These are phyloP conservation scores for Myocastor coypus DNA, from an alignment of 2,113 vertebrate genomes.

Conservation along the genomic window DNA sequence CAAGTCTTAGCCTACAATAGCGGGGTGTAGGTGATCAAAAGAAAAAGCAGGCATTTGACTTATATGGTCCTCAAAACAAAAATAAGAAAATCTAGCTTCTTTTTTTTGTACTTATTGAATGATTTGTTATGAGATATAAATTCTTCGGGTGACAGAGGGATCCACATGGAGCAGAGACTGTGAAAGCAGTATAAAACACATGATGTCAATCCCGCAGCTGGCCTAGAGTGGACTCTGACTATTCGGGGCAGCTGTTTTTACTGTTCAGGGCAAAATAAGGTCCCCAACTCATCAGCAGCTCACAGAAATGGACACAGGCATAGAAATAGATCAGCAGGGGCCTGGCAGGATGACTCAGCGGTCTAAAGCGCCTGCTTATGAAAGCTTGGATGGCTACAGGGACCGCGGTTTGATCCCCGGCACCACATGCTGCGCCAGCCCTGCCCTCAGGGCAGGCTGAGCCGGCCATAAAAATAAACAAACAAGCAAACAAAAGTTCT, in stretches of 20 bases:
- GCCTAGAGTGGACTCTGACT: not conserved
- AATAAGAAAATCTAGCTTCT: not conserved
- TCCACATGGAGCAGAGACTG: constrained; percentile 3
- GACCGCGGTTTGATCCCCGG: too few species aligned
- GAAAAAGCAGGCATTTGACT: not conserved
- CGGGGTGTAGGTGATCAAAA: not conserved
- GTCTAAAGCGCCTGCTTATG: too few species aligned
- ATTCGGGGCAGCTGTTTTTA: not conserved
- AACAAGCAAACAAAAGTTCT: too few species aligned
- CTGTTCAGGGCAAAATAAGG: constrained; percentile 23
- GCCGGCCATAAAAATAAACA: too few species aligned
- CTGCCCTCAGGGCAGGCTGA: too few species aligned
- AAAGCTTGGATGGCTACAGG: too few species aligned
- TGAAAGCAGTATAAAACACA: constrained; percentile 32
- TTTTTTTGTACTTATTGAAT: not conserved
- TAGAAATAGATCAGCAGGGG: not conserved
- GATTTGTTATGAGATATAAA: constrained; percentile 11
- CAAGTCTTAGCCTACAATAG: not conserved
- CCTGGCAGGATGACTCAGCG: too few species aligned
- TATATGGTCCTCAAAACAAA: not conserved
- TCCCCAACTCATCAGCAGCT: not conserved
- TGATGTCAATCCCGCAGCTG: not conserved
- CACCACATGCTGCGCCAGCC: too few species aligned
- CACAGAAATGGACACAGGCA: constrained; percentile 12
- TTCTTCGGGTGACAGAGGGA: not conserved